A percentile compares a stretch with the other conserved stretches of the same genome.
Conservation (phyloP, 92 coral and sea anemone species). For the Plumapathes pennacea region DNA sequence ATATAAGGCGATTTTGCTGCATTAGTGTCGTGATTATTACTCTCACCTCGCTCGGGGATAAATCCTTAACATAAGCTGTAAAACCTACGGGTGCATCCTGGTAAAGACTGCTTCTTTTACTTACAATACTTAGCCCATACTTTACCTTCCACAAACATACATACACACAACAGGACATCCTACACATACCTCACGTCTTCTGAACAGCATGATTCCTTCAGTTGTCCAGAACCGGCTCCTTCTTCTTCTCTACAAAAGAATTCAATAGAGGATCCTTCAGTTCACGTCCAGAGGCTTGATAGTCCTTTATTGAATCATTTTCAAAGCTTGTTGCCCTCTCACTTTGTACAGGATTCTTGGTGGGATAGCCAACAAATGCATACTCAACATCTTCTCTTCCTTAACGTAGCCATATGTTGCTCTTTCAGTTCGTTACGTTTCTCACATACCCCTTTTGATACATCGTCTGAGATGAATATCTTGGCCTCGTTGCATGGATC, state of each 20-base stretch:
- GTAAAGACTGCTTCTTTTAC: no score
- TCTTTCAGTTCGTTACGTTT: conserved; percentile 1
- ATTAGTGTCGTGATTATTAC: no score
- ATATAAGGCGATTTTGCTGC: no score
- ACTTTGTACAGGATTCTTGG: conserved; percentile 6
- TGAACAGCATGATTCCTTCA: conserved; percentile 9
- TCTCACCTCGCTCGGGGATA: no score
- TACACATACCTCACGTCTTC: conserved; percentile 18
- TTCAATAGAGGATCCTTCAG: no score
- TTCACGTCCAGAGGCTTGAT: no score
- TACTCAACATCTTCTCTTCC: conserved; percentile 7
- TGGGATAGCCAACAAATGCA: conserved; percentile 5
- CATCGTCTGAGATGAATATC: conserved; percentile 9
- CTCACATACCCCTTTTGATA: conserved; percentile 1
- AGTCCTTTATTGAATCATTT: conserved; percentile 10
- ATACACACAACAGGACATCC: no score
- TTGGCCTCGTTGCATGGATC: conserved; percentile 2
- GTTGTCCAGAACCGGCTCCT: conserved; percentile 25
- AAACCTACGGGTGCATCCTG: no score
- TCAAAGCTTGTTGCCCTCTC: neutral
- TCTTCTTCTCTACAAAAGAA: no score
- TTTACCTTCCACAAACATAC: no score
- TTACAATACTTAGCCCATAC: no score
- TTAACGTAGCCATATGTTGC: neutral
- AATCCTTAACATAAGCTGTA: no score